Base-by-base conservation (phyloP, 92 coral and sea anemone species). In the Palythoa grandis region DNA sequence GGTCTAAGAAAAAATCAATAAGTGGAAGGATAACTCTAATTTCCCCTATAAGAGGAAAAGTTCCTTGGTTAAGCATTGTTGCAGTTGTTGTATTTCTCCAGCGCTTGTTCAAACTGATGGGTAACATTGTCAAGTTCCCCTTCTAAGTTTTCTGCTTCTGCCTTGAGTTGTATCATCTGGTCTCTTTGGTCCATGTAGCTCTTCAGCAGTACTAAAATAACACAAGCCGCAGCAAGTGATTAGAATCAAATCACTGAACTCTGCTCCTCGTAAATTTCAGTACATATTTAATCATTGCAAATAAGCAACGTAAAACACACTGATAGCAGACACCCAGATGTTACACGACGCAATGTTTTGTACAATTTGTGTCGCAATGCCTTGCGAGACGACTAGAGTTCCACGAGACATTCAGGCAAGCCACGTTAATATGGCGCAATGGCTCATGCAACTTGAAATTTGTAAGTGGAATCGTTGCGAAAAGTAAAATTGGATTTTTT, bases 161-260 rank as follows among this genome's bases (percentile, higher is more conserved):
- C 76, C 50, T 85, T 80, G n/a, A 96, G 92, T 52, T 75, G 78
- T 73, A 87, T 85, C 91, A 93, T 92, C 86, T 96, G 97, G 73
- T 90, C 83, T 48, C 95, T 80, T 74, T 96, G 99, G 10, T 57
- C 69, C 2, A 91, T 85, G 87, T 93, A 96, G 78, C 92, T 90
- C 7, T 82, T 85, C 43, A 96, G 86, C 43, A 96, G 86, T 76
- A 93, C 99, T 96, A 70, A 1, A 69, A 69, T 6, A 25, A 69
- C 74, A 43, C 50, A 1, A 5, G 9, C 9, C 0, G 50, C 50
- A 43, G n/a, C 2, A 48, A 14, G 52, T 69, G 16, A 54, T 23
- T 76, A 14, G 54, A 52, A 3, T 53, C 12, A 20, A 20, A 24
- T 23, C 1, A 3, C 58, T 11, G 43, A 53, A 53, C 3, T 23